Conservation (phyloP, 2,797 vertebrate genomes). For the Molossus molossus region DNA sequence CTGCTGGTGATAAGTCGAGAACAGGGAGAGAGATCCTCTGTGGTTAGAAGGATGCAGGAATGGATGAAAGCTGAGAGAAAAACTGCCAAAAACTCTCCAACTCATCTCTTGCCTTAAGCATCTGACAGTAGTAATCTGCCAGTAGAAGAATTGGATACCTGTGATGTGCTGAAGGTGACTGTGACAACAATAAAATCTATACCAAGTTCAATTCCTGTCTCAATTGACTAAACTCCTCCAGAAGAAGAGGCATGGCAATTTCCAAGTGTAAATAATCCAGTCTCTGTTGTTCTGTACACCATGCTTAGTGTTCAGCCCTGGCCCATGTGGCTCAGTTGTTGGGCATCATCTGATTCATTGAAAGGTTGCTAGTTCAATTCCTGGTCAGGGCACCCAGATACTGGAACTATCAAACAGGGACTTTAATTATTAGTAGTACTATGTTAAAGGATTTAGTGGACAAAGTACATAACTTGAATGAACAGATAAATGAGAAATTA, state of each 20-base stretch:
- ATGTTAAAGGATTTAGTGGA: neutral
- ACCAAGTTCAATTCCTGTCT: neutral
- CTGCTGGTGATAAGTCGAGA: neutral
- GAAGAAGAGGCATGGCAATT: neutral
- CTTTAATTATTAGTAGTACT: neutral
- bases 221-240: neutral
- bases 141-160: neutral
- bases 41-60: neutral
- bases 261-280: neutral
- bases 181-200: neutral
- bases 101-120: neutral
- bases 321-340: too few species aligned
- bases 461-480: neutral
- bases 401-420: neutral
- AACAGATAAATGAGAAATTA: slow-evolving; percentile 13
- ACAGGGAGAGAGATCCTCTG: neutral
- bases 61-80: neutral
- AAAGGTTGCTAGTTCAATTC: too few species aligned
- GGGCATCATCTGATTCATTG: too few species aligned
- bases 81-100: neutral
- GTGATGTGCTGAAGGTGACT: neutral
- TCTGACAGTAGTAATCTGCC: neutral
- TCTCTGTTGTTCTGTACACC: neutral
- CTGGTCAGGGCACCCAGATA: neutral
- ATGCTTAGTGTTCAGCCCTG: neutral